Evolutionary conservation across 2,888 invertebrate species (phyloP).

Genomic region (Cataglyphis cursor): DNA sequence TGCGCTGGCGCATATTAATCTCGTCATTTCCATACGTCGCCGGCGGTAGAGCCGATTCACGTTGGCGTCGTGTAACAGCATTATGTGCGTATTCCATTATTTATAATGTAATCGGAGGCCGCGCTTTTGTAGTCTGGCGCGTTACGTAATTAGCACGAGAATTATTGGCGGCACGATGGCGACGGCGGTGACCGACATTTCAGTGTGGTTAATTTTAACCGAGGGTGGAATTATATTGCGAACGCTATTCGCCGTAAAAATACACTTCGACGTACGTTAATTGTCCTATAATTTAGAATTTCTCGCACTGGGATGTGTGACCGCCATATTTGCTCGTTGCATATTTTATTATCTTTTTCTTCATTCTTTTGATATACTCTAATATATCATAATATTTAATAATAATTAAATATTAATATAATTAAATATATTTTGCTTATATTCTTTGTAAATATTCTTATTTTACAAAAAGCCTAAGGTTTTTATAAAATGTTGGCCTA

Average conservation of each 20-base stretch:
- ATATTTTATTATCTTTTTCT: not conserved
- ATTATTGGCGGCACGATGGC: slow-evolving; percentile 48
- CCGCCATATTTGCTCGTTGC: not conserved
- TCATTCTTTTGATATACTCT: not conserved
- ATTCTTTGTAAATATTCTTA: not conserved
- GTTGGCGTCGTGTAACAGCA: slow-evolving; percentile 50
- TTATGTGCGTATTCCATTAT: slow-evolving; percentile 57
- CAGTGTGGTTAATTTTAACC: slow-evolving; percentile 32
- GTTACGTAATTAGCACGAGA: slow-evolving; percentile 55
- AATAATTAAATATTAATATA: not conserved
- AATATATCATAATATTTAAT: not conserved
- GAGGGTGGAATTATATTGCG: not conserved
- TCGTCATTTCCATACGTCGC: slow-evolving; percentile 57
- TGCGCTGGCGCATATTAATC: slow-evolving; percentile 55
- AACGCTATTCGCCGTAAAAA: slow-evolving; percentile 21
- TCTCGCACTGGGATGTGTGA: not conserved
- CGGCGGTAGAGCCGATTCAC: slow-evolving; percentile 45
- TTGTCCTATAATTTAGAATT: slow-evolving; percentile 13
- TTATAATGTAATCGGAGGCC: slow-evolving; percentile 56
- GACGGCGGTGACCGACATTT: slow-evolving; percentile 54
- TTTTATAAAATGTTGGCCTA: not conserved
- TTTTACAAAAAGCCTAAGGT: not conserved
- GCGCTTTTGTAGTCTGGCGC: slow-evolving; percentile 56
- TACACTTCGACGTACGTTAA: slow-evolving; percentile 20
- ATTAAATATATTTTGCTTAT: not conserved